Evolutionary conservation across 2,888 invertebrate species (phyloP).

Genomic region (Trichopria drosophilae): DNA sequence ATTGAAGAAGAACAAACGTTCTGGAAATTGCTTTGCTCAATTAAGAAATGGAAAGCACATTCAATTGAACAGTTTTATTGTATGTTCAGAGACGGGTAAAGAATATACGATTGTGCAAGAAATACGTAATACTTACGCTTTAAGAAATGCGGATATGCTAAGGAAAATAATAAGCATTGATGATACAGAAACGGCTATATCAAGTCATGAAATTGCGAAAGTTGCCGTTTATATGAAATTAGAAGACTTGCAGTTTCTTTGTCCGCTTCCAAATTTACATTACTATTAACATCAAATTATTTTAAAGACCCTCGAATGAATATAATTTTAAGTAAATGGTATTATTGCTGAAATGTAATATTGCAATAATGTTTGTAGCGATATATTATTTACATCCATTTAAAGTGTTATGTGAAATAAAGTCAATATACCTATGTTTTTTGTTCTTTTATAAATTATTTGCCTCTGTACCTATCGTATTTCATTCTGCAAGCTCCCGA

Average conservation of each 20-base stretch:
- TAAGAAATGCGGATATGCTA: too few species aligned
- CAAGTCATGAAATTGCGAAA: conserved; percentile 8
- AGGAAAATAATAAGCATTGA: conserved; percentile 5
- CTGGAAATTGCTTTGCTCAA: conserved; percentile 1
- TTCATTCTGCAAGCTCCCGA: too few species aligned
- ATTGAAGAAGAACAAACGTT: neutral
- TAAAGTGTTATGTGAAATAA: too few species aligned
- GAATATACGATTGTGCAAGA: conserved; percentile 14
- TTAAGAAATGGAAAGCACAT: conserved; percentile 6
- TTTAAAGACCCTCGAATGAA: too few species aligned
- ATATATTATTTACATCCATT: too few species aligned
- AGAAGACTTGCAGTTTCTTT: conserved; percentile 2
- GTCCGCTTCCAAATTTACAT: conserved; percentile 3
- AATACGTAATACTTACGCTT: conserved; percentile 4
- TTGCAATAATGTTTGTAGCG: too few species aligned
- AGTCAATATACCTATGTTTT: too few species aligned
- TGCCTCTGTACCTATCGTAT: too few species aligned
- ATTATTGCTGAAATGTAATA: too few species aligned
- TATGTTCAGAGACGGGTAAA: conserved; percentile 2
- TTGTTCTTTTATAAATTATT: too few species aligned
- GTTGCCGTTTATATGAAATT: conserved; percentile 10
- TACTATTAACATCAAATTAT: too few species aligned
- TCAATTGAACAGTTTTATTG: conserved; percentile 12
- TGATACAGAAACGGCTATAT: neutral
- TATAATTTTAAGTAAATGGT: too few species aligned